Evolutionary conservation across 2,888 invertebrate species (phyloP), one percentile per base, ranked within the genome.

Genomic region (Tryphoninae sp.): DNA sequence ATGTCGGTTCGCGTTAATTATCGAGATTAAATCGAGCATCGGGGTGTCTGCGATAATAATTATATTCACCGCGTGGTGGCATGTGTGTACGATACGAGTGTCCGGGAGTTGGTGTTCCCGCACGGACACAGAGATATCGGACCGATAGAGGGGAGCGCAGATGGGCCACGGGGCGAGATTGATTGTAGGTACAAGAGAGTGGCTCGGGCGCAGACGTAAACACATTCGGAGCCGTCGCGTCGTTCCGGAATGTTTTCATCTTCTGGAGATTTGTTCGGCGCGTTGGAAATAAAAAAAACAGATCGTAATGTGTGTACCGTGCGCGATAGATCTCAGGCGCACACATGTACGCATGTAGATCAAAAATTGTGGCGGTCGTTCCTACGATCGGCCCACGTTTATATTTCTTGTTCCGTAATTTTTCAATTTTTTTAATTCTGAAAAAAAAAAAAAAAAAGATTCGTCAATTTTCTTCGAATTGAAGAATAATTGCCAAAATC

Each of bases 201-300:
- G 26, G 64, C 51, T 64, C 51, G 33, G 26, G 68, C 78, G 51
- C 55, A 81, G 78, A 81, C 81, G 78, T 75, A 81, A 81, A 81
- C 81, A 81, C 65, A 26, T 71, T 26, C 53, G 74, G 74, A 71
- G 64, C 78, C 65, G 78, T 81, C 74, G 78, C 73, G 77, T 72
- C 80, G 59, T 68, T 55, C 33, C 68, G 80, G 76, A 80, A 77
- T 77, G 77, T 72, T 62, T 77, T 77, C 67, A 58, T 72, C 59
- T 67, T 75, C 58, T n/a, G 58, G 64, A 75, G 75, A 67, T 67
- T 58, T 59, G 33, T 59, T 59, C 26, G 61, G 51, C 71, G 42
- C 59, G 72, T 51, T n/a, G 19, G 19, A 19, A 19, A 19, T 1
- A 1, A 19, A 19, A 62, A 45, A 62, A 26, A 58, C 51, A 26